phyloP scores from a whole-genome alignment of 2,797 vertebrate genomes.

The Parauchenoglanis punctatus region DNA sequence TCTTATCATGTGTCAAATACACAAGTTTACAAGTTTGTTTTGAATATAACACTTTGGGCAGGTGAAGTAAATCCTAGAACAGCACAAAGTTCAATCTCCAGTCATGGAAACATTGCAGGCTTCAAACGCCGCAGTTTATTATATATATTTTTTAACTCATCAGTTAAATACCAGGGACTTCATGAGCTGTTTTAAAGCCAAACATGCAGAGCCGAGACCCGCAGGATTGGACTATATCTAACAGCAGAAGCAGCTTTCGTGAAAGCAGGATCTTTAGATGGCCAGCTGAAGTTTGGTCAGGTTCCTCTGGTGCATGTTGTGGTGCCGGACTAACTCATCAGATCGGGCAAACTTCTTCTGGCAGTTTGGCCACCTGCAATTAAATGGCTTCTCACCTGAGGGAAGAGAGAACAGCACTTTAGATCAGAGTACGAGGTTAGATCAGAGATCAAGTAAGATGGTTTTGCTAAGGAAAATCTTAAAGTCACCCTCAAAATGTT shows the following conservation, averaged over 20 bases:
- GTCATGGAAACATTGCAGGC: not conserved
- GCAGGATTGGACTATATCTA: constrained; percentile 30
- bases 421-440: not conserved
- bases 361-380: constrained; percentile 98
- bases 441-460: constrained; percentile 9
- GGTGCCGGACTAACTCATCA: constrained; percentile 95
- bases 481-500: constrained; percentile 5
- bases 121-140: not conserved
- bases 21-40: not conserved
- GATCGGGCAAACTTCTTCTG: constrained; percentile 99
- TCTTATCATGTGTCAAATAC: not conserved
- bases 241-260: constrained; percentile 40
- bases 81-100: constrained; percentile 8
- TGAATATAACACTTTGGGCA: not conserved
- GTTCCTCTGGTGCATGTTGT: constrained; percentile 99
- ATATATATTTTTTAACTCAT: not conserved
- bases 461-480: constrained; percentile 17
- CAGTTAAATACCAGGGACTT: constrained; percentile 24
- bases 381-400: constrained; percentile 98
- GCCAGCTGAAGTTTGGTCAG: constrained; percentile 96
- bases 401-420: constrained; percentile 30
- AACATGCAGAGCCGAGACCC: constrained; percentile 37
- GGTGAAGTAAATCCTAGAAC: constrained; percentile 16
- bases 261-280: constrained; percentile 73
- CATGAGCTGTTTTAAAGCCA: constrained; percentile 21